Base-by-base conservation (phyloP, 2,888 invertebrate genomes). In the Coenonympha arcania region DNA sequence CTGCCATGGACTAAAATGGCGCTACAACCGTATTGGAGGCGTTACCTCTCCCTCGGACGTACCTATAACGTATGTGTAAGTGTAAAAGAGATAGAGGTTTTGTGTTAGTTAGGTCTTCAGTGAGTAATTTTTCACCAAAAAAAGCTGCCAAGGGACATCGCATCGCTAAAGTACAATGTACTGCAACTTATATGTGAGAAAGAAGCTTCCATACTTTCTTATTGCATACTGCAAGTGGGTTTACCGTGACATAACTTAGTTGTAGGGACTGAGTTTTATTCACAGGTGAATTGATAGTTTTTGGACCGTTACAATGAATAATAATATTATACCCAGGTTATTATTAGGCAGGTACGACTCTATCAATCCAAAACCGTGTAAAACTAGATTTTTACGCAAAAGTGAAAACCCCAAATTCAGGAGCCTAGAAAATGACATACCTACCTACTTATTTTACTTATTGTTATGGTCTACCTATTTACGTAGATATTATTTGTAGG, bases 1-100 rank as follows among this genome's bases (percentile, higher is more conserved):
- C 72, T 67, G 52, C 40, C 58, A 51, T 20, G 50, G 55, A 77
- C 76, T 78, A 69, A 67, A 71, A 69, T 69, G 53, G 66, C 58
- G 66, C 66, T 65, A 65, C 66, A 39, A 20, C 24, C 46, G 30
- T 24, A 59, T 62, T 59, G 45, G 13, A 43, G 43, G 49, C 41
- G 40, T 46, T 52, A 61, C 60, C 60, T 51, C 58, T 58, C 64
- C 61, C 59, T 65, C 59, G 59, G 58, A 56, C 54, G 6, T n/a
- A n/a, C n/a, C n/a, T 30, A 34, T 37, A 0, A 1, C 6, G 26
- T 18, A 24, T 6, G 24, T 28, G 30, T 37, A 37, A 13, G 9
- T 16, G 37, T 51, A 49, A 54, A 51, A 48, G 55, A 56, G 60
- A 56, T 53, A 58, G 52, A 55, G 41, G 4, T 24, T 39, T 18